These are phyloP conservation scores for Tridacna gigas DNA, from an alignment of 2,888 invertebrate genomes.

Conservation along the genomic window DNA sequence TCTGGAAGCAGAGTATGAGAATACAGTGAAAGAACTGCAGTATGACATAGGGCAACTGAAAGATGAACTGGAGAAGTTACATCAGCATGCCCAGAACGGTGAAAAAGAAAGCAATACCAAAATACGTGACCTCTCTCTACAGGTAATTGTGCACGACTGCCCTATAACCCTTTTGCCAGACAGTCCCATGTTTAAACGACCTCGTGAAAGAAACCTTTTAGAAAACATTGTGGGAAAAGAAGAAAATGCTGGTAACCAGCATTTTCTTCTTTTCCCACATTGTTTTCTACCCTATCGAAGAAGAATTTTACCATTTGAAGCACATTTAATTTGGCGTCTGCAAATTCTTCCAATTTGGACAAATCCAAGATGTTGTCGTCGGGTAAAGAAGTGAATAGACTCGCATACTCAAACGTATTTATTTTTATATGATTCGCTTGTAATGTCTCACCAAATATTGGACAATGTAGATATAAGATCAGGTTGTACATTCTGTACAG, in stretches of 20 bases:
- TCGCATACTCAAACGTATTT: too few relatives aligned
- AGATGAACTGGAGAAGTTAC: slow-evolving; percentile 89
- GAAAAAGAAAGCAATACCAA: slow-evolving; percentile 71
- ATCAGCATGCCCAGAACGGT: slow-evolving; percentile 81
- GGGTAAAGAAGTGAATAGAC: too few relatives aligned
- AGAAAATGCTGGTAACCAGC: not conserved
- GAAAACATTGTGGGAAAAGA: not conserved
- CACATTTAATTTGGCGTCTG: too few relatives aligned
- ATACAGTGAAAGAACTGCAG: slow-evolving; percentile 93
- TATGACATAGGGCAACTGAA: slow-evolving; percentile 93
- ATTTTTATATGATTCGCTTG: too few relatives aligned
- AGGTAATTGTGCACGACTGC: slow-evolving; percentile 83
- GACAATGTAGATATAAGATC: too few relatives aligned
- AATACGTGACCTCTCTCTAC: slow-evolving; percentile 93
- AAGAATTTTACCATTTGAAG: too few relatives aligned
- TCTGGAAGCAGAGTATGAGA: slow-evolving; percentile 94
- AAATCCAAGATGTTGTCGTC: too few relatives aligned
- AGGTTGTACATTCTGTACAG: too few relatives aligned
- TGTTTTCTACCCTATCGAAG: not conserved
- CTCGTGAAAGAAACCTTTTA: not conserved
- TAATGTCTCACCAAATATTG: too few relatives aligned
- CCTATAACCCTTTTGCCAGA: not conserved
- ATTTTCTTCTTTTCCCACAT: not conserved
- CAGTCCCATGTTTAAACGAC: not conserved
- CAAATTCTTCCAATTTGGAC: too few relatives aligned